Percentiles rank a stretch among this genome's conserved stretches.
These are phyloP conservation scores for Sitta carolinensis DNA, from an alignment of 2,797 vertebrate genomes.

Conservation along the genomic window DNA sequence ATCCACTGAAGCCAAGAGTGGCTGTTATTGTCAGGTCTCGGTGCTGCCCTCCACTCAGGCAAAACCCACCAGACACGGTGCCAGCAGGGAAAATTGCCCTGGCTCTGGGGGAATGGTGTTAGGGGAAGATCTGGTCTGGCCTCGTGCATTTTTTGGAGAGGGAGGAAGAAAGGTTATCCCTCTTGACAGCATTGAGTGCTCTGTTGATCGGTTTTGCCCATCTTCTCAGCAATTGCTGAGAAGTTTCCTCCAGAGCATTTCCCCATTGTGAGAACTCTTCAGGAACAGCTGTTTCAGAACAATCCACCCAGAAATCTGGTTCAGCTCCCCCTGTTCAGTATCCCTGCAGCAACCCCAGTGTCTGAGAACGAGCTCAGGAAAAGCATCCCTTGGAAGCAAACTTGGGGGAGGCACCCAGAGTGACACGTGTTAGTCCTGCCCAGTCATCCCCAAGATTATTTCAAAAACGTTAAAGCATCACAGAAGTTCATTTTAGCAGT, in stretches of 20 bases:
- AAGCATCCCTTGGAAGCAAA: neutral
- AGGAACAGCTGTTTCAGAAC: neutral
- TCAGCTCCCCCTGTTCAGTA: neutral
- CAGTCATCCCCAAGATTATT: neutral
- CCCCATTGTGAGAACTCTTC: neutral
- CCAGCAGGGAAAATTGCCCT: neutral
- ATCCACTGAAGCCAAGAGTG: neutral
- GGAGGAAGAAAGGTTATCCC: neutral
- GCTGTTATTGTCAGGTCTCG: neutral
- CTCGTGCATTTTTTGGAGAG: neutral
- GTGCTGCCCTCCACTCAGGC: neutral
- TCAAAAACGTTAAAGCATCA: neutral
- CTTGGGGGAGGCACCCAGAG: neutral
- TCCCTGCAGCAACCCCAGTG: neutral
- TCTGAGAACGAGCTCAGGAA: neutral
- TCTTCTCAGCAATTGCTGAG: neutral
- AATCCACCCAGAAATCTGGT: neutral
- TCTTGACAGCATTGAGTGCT: neutral
- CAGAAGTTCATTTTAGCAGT: neutral
- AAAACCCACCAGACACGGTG: rapidly evolving
- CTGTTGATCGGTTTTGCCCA: neutral
- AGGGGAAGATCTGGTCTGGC: neutral
- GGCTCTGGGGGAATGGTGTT: neutral
- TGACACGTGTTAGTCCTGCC: neutral
- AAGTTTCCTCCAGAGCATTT: neutral